Conservation (phyloP, 1,140 invertebrate genomes). For the Conus betulinus region DNA sequence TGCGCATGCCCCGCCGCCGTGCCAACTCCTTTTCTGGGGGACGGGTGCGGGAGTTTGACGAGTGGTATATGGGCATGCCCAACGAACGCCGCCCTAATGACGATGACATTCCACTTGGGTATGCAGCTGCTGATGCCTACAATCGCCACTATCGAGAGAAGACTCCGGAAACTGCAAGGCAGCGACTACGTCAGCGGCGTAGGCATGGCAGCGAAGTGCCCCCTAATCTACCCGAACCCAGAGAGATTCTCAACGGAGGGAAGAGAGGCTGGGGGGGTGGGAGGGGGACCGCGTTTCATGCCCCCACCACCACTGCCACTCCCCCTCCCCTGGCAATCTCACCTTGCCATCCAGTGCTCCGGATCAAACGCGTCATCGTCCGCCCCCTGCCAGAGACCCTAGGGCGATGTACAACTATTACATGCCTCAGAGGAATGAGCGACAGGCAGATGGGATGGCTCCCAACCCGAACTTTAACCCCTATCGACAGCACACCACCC, state of each 20-base stretch:
- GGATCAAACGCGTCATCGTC: not conserved
- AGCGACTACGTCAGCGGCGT: conserved; percentile 32
- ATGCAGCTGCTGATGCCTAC: conserved; percentile 67
- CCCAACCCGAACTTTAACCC: conserved; percentile 9
- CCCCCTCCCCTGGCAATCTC: not conserved
- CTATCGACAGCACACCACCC: conserved; percentile 30
- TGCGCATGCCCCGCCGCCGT: conserved; percentile 64
- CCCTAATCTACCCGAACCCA: conserved; percentile 28
- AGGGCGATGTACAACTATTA: conserved; percentile 46
- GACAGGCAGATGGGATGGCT: not conserved
- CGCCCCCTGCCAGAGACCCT: not conserved
- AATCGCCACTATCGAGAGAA: conserved; percentile 28
- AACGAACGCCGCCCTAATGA: conserved; percentile 54
- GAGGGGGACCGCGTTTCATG: not conserved
- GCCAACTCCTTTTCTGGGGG: conserved; percentile 69
- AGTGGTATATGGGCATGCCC: conserved; percentile 64
- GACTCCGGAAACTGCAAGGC: conserved; percentile 26
- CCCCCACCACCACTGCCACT: not conserved
- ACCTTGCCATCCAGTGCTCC: not conserved
- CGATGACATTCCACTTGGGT: conserved; percentile 66
- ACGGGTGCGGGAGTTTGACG: conserved; percentile 59
- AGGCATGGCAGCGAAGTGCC: not conserved
- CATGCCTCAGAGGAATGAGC: conserved; percentile 38
- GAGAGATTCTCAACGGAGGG: conserved; percentile 33
- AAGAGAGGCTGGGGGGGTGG: conserved; percentile 51